Evolutionary conservation across 1,140 invertebrate species (phyloP), one percentile per base, ranked within the genome.

Genomic region (Vanessa atalanta): DNA sequence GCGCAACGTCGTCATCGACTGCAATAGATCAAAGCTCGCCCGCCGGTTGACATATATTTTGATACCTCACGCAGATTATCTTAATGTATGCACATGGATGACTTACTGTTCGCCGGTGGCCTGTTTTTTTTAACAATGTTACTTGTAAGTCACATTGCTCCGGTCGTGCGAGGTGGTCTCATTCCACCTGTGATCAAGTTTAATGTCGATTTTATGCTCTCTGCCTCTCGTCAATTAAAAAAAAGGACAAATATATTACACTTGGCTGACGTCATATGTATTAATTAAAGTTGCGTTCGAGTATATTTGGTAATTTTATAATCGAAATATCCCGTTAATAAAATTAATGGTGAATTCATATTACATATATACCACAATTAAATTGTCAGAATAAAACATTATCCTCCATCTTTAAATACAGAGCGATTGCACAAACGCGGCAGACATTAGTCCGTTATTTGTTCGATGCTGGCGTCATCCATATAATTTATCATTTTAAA

Each of bases 121-220:
- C 83, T 85, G 81, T 87, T 89, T 90, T 88, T 86, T 88, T 88
- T 80, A 82, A 83, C 88, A 91, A 91, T 86, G 89, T 92, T 83
- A 92, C 81, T 88, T 88, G 85, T 90, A 89, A 89, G 89, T 92
- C 81, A 92, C 88, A 83, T 91, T 91, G 89, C 76, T 70, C 77
- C 81, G 85, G 87, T 84, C 88, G 85, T 79, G 80, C 71, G 79
- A 78, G 87, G 88, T 88, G 88, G 87, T 89, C 88, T 80, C 63
- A 67, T 64, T 65, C 71, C 84, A 82, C 82, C 84, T 86, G 82
- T 81, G 79, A 72, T 70, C 83, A 80, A 86, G 70, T 84, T 73
- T 88, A 89, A 90, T 89, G 85, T 86, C 86, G 77, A 76, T 82
- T 80, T 78, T 78, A 79, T 80, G 72, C 70, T 76, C 74, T 66